Percentiles rank a stretch among this genome's conserved stretches.
phyloP scores from a whole-genome alignment of 2,888 invertebrate genomes.

The Eupelmus urozonus region DNA sequence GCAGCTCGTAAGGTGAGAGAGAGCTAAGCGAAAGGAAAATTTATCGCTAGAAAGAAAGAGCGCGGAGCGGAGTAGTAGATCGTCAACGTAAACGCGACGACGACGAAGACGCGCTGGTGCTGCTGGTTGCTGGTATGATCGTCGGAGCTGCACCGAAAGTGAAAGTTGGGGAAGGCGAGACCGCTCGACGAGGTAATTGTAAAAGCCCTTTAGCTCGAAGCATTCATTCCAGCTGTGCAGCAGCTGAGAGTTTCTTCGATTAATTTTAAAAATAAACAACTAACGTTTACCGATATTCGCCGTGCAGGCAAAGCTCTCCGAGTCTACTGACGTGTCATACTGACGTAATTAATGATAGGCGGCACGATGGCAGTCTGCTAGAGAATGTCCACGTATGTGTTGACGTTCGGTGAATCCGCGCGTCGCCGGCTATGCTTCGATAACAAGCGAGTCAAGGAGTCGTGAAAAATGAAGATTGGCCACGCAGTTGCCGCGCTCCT shows the following conservation, averaged over 20 bases:
- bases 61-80: not conserved
- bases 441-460: conserved; percentile 50
- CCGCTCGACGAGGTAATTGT: too few species aligned
- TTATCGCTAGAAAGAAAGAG: not conserved
- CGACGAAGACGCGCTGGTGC: not conserved
- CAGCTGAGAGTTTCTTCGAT: too few species aligned
- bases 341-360: conserved; percentile 67
- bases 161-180: too few species aligned
- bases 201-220: too few species aligned
- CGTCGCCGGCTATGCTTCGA: conserved; percentile 58
- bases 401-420: conserved; percentile 39
- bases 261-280: too few species aligned
- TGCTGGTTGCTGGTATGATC: conserved; percentile 31
- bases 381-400: conserved; percentile 70
- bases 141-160: conserved; percentile 11
- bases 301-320: too few species aligned
- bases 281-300: too few species aligned
- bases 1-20: too few species aligned
- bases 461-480: conserved; percentile 62
- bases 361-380: conserved; percentile 53
- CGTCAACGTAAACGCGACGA: not conserved
- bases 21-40: too few species aligned
- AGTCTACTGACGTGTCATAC: conserved; percentile 71
- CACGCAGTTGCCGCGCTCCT: conserved; percentile 59
- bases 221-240: too few species aligned